Percentiles rank a stretch among this genome's conserved stretches.
These are phyloP conservation scores for Sarotherodon lohbergeri DNA, from an alignment of 2,113 vertebrate genomes.

Conservation along the genomic window DNA sequence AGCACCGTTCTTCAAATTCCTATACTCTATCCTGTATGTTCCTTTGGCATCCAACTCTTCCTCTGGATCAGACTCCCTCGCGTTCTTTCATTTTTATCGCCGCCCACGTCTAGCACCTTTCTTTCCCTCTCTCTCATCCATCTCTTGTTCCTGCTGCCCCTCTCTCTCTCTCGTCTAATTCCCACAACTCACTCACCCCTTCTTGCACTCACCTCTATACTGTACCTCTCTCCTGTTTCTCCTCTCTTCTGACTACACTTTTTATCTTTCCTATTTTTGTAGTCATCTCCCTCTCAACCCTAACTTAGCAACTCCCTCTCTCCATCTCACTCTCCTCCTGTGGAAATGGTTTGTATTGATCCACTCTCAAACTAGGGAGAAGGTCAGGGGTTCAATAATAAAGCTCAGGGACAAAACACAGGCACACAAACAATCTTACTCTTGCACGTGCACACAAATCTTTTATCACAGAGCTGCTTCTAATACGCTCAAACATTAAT, in stretches of 20 bases:
- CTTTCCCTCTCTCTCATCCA: background rate
- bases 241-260: background rate
- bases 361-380: conserved; percentile 39
- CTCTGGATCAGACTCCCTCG: background rate
- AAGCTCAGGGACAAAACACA: conserved; percentile 59
- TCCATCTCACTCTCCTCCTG: background rate
- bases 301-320: background rate
- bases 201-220: background rate
- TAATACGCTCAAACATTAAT: background rate
- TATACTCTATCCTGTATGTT: background rate
- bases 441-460: background rate
- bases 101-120: conserved; percentile 11
- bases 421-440: background rate
- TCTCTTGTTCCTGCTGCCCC: background rate
- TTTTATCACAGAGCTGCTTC: background rate
- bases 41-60: conserved; percentile 14
- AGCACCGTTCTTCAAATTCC: conserved; percentile 19
- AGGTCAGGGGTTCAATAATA: conserved; percentile 65
- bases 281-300: background rate
- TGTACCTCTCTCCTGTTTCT: background rate
- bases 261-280: conserved; percentile 40
- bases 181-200: background rate
- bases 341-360: conserved; percentile 64
- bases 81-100: conserved; percentile 3
- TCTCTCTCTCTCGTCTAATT: background rate